Percentiles rank a stretch among this genome's conserved stretches.
phyloP scores from a whole-genome alignment of 1,140 invertebrate species.

The Mycetomoellerius zeteki region DNA sequence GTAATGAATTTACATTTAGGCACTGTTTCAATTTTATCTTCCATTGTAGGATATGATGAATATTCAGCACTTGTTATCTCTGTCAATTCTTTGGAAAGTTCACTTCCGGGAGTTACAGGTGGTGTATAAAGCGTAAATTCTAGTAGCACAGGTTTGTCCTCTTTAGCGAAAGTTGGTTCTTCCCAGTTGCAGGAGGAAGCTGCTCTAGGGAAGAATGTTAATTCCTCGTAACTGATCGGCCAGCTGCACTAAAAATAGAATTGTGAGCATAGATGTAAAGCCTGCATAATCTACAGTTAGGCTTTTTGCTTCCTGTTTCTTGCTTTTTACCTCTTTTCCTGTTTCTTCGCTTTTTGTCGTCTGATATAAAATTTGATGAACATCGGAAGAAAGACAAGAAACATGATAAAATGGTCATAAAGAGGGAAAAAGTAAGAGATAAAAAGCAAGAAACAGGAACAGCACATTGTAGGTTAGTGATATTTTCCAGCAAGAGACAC shows the following conservation, averaged over 20 bases:
- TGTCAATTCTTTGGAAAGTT: conserved; percentile 8
- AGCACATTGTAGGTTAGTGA: no score
- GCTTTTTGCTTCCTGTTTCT: no score
- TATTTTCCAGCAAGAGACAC: no score
- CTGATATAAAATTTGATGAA: no score
- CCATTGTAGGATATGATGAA: background rate
- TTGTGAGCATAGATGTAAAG: background rate
- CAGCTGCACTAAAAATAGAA: conserved; percentile 65
- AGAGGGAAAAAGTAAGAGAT: no score
- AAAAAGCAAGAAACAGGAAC: no score
- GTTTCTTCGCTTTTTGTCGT: no score
- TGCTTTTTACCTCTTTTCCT: no score
- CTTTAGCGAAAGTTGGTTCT: conserved; percentile 39
- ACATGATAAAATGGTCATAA: no score
- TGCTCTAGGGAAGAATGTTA: conserved; percentile 15
- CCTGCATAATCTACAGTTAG: no score
- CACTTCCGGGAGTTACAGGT: background rate
- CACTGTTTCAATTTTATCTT: conserved; percentile 11
- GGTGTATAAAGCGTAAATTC: conserved; percentile 34
- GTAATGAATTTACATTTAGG: background rate
- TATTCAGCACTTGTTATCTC: background rate
- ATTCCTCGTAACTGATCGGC: conserved; percentile 66
- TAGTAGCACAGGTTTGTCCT: background rate
- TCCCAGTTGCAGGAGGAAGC: conserved; percentile 19
- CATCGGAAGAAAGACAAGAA: no score